phyloP scores from a whole-genome alignment of 2,113 vertebrate species.

The Neoarius graeffei region DNA sequence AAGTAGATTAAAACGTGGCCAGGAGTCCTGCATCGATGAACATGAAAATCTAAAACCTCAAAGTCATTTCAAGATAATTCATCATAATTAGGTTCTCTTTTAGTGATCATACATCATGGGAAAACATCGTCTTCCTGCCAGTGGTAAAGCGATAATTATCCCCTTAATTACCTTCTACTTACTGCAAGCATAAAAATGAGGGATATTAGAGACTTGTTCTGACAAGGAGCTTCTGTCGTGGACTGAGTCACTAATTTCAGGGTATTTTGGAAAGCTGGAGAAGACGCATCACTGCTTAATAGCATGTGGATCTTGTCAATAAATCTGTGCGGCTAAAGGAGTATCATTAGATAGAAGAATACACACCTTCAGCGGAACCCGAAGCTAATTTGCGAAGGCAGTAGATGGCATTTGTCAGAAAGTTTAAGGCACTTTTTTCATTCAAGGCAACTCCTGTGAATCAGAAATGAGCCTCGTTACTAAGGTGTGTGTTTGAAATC shows the following conservation, averaged over 20 bases:
- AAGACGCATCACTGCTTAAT: conserved; percentile 8
- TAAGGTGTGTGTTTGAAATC: background rate
- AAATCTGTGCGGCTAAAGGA: background rate
- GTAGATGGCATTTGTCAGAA: background rate
- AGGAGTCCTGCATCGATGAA: conserved; percentile 34
- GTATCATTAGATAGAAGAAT: conserved; percentile 9
- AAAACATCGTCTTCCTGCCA: conserved; percentile 37
- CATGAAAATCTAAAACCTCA: conserved; percentile 17
- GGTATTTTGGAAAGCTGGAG: background rate
- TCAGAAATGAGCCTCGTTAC: background rate
- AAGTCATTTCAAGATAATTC: conserved; percentile 44
- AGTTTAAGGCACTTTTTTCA: background rate
- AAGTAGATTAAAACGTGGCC: background rate
- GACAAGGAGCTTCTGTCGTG: background rate
- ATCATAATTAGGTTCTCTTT: conserved; percentile 51
- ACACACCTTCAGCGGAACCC: background rate
- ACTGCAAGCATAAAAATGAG: conserved; percentile 36
- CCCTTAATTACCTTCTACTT: conserved; percentile 45
- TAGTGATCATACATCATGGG: conserved; percentile 42
- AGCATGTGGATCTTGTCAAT: conserved; percentile 11
- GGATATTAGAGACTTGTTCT: conserved; percentile 23
- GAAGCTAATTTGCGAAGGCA: conserved; percentile 42
- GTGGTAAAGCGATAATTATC: conserved; percentile 51
- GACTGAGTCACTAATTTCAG: background rate
- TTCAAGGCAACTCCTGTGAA: background rate